Evolutionary conservation across 2,113 vertebrate species (phyloP).

Genomic region (Gambusia holbrooki): DNA sequence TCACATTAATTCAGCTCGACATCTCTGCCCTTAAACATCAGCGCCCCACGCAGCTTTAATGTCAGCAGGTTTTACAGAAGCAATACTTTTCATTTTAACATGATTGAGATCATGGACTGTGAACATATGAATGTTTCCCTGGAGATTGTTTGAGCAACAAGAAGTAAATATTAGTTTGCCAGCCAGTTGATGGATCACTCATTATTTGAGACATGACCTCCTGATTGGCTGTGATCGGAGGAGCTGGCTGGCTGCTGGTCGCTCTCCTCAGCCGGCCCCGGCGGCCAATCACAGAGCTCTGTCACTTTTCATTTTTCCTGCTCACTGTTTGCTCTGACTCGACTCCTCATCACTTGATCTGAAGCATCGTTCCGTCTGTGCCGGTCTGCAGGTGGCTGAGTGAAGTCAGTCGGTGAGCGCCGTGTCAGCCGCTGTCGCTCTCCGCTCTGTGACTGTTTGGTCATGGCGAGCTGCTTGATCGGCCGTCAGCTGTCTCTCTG

Average conservation of each 20-base stretch:
- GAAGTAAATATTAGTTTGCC: background rate
- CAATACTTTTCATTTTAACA: background rate
- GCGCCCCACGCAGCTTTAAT: background rate
- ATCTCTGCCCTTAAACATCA: background rate
- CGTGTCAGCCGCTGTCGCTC: slow-evolving; percentile 23
- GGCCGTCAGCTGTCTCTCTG: slow-evolving; percentile 78
- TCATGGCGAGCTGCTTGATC: slow-evolving; percentile 87
- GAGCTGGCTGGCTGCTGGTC: too few species aligned
- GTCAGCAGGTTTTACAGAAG: background rate
- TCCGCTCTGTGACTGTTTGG: background rate
- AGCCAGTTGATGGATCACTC: background rate
- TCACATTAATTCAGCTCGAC: background rate
- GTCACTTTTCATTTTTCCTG: background rate
- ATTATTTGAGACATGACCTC: background rate
- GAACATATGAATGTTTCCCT: background rate
- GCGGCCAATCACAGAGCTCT: background rate
- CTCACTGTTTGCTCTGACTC: background rate
- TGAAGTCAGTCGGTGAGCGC: slow-evolving; percentile 36
- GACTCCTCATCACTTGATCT: too few species aligned
- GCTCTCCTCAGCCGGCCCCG: background rate
- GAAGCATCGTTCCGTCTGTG: background rate
- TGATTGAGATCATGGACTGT: background rate
- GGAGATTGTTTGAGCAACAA: background rate
- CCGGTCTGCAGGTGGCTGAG: slow-evolving; percentile 48
- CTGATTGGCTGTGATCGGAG: background rate